Percentiles rank a stretch among this genome's conserved stretches.
Conservation (phyloP, 2,888 invertebrate genomes). For the Leuctra nigra region DNA sequence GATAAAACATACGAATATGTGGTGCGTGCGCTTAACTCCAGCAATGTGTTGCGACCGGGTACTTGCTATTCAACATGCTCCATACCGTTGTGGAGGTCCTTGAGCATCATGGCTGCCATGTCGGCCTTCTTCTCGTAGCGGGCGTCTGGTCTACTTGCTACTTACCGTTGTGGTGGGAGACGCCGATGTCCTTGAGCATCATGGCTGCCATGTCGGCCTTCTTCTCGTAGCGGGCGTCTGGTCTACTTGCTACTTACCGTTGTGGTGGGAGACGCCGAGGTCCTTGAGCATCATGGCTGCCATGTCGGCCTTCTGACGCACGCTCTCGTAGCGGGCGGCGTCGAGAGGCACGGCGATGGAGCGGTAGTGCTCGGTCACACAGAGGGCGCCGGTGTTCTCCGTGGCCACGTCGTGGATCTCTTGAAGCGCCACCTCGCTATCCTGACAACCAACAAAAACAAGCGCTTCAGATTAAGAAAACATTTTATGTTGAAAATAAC, state of each 20-base stretch:
- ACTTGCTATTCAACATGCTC: no score
- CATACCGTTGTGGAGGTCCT: constrained; percentile 61
- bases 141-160: no score
- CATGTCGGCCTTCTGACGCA: constrained; percentile 71
- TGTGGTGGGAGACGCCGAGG: constrained; percentile 58
- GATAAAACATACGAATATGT: no score
- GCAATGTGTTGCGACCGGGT: no score
- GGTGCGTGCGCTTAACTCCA: no score
- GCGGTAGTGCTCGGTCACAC: constrained; percentile 62
- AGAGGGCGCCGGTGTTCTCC: constrained; percentile 62
- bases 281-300: constrained; percentile 69
- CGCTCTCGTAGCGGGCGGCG: constrained; percentile 64
- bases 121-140: constrained; percentile 77
- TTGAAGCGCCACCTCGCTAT: constrained; percentile 60
- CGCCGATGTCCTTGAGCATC: constrained; percentile 65
- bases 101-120: constrained; percentile 66
- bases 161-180: constrained; percentile 53
- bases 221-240: constrained; percentile 71
- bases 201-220: constrained; percentile 73
- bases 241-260: constrained; percentile 42
- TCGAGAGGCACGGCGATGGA: constrained; percentile 61
- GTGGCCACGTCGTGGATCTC: constrained; percentile 69
- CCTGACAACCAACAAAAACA: no score
- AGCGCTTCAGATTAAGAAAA: no score
- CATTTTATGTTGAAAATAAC: no score